Evolutionary conservation across 2,797 vertebrate genomes (phyloP).

Genomic region (Esox masquinongy): DNA sequence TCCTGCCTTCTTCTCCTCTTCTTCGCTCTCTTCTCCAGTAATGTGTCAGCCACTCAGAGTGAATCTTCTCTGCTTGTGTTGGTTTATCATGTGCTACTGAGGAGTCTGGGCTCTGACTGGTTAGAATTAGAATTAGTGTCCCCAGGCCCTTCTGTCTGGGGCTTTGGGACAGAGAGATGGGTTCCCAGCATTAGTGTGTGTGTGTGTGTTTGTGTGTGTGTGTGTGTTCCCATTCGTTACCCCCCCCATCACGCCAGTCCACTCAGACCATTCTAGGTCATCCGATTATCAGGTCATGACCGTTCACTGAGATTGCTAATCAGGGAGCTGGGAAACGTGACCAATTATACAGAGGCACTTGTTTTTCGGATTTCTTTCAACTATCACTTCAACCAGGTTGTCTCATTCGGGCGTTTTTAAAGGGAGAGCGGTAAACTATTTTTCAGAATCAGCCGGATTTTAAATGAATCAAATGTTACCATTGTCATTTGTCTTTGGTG

Average conservation of each 20-base stretch:
- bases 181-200: slow-evolving; percentile 37
- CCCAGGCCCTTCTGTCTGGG: slow-evolving; percentile 66
- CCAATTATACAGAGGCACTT: slow-evolving; percentile 13
- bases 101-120: slow-evolving; percentile 27
- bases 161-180: slow-evolving; percentile 57
- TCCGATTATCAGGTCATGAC: slow-evolving; percentile 46
- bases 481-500: neutral
- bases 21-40: slow-evolving; percentile 34
- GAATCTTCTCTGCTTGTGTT: slow-evolving; percentile 49
- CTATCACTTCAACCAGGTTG: no score
- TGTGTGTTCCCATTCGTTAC: no score
- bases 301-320: slow-evolving; percentile 57
- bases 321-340: slow-evolving; percentile 39
- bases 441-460: no score
- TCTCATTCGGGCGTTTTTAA: no score
- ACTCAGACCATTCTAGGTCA: slow-evolving; percentile 58
- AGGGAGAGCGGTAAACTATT: no score
- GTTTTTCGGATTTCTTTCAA: no score
- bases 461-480: slow-evolving; percentile 33
- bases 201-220: neutral
- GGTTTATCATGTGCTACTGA: slow-evolving; percentile 27
- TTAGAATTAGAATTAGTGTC: slow-evolving; percentile 41
- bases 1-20: neutral
- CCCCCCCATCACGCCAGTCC: neutral
- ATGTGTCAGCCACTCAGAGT: slow-evolving; percentile 53